Base-by-base conservation (phyloP, 2,797 vertebrate genomes). In the Tamandua tetradactyla region DNA sequence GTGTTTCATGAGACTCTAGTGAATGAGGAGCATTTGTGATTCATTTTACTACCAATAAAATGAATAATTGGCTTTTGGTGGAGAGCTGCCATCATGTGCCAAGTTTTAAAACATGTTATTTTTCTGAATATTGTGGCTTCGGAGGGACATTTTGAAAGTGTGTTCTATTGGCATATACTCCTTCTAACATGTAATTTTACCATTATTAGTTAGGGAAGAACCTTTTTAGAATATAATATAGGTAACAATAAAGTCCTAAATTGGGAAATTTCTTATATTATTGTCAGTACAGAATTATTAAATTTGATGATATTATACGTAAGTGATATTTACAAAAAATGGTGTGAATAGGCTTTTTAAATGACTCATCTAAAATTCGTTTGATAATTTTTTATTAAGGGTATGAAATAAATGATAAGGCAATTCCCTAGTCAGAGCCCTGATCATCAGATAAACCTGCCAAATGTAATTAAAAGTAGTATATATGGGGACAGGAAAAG, bases 1-100 rank as follows among this genome's bases (percentile, higher is more conserved):
- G 74, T 95, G 49, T 95, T 97, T 97, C 96, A 97, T 87, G 95
- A 92, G 89, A 83, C 97, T 97, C 96, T 79, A 95, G 66, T 91
- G 87, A 49, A 37, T 83, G 84, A 62, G 22, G n/a, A 94, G 18
- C 75, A 22, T 96, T 97, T 96, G 35, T 80, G 37, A 37, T 86
- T 94, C 71, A 94, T 95, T 97, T 97, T 95, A 93, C 0, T 57
- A 88, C 18, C 76, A 87, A n/a, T n/a, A n/a, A n/a, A n/a, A n/a
- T n/a, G 32, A 93, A 61, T 97, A 97, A 92, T 91, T 87, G 40
- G 61, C 78, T 96, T 95, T 97, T 95, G 93, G 42, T 94, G 49
- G 86, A 96, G 90, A 87, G 80, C 72, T 90, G 80, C 69, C 72
- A 86, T 84, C 87, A 76, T 89, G 84, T 94, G 92, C 93, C 96